Evolutionary conservation across 2,888 invertebrate genomes (phyloP).

Genomic region (Cantharis rustica): DNA sequence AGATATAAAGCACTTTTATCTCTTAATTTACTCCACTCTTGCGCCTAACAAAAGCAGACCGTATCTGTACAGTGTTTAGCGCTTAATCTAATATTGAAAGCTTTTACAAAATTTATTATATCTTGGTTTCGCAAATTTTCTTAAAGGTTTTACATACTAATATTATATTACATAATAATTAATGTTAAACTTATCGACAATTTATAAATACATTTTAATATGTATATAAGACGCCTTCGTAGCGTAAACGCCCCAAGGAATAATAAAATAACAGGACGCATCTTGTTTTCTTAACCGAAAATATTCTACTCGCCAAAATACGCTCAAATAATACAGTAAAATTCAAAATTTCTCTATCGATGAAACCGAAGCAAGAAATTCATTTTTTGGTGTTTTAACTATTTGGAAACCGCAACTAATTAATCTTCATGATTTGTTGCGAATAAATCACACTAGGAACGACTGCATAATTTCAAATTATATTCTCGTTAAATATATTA

Average conservation of each 20-base stretch:
- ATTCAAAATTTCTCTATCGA: too few species aligned
- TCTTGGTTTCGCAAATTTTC: neutral
- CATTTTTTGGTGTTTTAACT: too few species aligned
- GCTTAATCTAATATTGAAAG: neutral
- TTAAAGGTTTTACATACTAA: neutral
- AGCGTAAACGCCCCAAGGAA: neutral
- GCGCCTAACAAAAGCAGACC: neutral
- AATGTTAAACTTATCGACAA: neutral
- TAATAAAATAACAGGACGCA: neutral
- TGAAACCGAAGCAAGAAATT: too few species aligned
- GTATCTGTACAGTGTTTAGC: neutral
- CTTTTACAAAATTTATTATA: neutral
- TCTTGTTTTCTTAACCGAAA: neutral
- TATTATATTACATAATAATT: neutral
- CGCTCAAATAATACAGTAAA: too few species aligned
- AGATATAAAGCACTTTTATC: neutral
- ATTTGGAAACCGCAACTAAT: too few species aligned
- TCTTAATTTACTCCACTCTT: neutral
- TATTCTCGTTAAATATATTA: neutral
- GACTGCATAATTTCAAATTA: neutral
- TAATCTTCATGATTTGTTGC: neutral
- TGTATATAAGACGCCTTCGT: neutral
- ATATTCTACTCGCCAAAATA: neutral
- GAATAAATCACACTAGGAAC: neutral
- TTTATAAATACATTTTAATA: neutral